Evolutionary conservation across 2,113 vertebrate genomes (phyloP), one percentile per base, ranked within the genome.

Genomic region (Leucoraja erinaceus): DNA sequence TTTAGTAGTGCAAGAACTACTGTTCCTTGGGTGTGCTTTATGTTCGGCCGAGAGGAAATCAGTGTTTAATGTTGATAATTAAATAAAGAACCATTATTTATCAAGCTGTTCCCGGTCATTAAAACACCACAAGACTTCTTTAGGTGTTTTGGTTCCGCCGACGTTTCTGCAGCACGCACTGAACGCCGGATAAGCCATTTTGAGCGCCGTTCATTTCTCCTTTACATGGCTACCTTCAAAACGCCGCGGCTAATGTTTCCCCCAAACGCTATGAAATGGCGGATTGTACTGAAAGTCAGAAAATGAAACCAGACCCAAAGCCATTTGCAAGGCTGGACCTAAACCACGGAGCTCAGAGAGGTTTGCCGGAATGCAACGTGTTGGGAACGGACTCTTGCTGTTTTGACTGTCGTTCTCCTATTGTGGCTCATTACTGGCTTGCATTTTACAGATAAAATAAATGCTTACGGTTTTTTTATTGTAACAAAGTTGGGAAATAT

Each of bases 211-310:
- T 61, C n/a, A 25, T 59, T 84, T 59, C 54, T 59, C 5, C 54
- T 68, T 68, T 59, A 61, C 11, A 14, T 56, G 11, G 63, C 88
- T 63, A 70, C 88, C 88, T 70, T 90, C 63, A 90, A 38, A 38
- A 90, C 18, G 5, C 61, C 38, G 54, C 28, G 11, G 10, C 54
- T 59, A 84, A 59, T n/a, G 81, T 54, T 84, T 47, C 38, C 81
- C 59, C 81, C 11, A n/a, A 84, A 61, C 25, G 56, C 59, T 70
- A 72, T 20, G 90, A 91, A 91, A 91, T 91, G 90, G 90, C 90
- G 33, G 90, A 72, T 54, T 47, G 90, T 90, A 63, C 81, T 84
- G 81, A 61, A 84, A 84, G 56, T 61, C 81, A 68, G 88, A 31
- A 90, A 90, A 38, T 68, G 86, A 84, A 84, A 61, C 81, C 81